Evolutionary conservation across 2,888 invertebrate genomes (phyloP).

Genomic region (Argyresthia albistria): DNA sequence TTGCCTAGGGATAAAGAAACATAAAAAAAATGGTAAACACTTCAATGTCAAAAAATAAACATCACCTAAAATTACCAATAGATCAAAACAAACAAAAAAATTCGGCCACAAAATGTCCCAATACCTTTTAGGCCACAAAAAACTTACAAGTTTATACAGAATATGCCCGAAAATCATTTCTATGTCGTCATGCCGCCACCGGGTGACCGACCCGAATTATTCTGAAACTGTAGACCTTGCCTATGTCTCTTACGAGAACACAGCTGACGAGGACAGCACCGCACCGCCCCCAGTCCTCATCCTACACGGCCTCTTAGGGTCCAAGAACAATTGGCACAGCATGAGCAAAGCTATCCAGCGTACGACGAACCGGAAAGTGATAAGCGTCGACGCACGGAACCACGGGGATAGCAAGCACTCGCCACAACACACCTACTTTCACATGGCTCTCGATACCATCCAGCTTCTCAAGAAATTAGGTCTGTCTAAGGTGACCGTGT

Average conservation of each 20-base stretch:
- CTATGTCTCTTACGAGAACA: constrained; percentile 77
- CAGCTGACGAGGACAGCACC: constrained; percentile 30
- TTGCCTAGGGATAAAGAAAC: no score
- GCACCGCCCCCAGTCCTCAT: constrained; percentile 79
- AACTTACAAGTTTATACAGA: not conserved
- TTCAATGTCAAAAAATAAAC: not conserved
- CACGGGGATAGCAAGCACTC: constrained; percentile 95
- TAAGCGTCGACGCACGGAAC: constrained; percentile 92
- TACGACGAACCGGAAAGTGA: constrained; percentile 79
- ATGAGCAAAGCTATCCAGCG: constrained; percentile 83
- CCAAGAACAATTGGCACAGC: constrained; percentile 93
- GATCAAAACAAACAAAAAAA: constrained; percentile 20
- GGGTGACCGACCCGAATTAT: constrained; percentile 31
- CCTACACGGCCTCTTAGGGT: constrained; percentile 93
- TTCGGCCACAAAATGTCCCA: constrained; percentile 22
- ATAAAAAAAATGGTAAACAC: no score
- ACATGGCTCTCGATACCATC: constrained; percentile 77
- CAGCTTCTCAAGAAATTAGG: constrained; percentile 75
- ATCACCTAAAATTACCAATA: not conserved
- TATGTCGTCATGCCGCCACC: constrained; percentile 17
- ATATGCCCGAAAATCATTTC: constrained; percentile 14
- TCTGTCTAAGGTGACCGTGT: constrained; percentile 75
- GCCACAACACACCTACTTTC: constrained; percentile 79
- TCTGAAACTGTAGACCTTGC: constrained; percentile 76
- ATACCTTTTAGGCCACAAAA: not conserved